phyloP scores from a whole-genome alignment of 2,113 vertebrate genomes.

The Xiphorhynchus elegans region DNA sequence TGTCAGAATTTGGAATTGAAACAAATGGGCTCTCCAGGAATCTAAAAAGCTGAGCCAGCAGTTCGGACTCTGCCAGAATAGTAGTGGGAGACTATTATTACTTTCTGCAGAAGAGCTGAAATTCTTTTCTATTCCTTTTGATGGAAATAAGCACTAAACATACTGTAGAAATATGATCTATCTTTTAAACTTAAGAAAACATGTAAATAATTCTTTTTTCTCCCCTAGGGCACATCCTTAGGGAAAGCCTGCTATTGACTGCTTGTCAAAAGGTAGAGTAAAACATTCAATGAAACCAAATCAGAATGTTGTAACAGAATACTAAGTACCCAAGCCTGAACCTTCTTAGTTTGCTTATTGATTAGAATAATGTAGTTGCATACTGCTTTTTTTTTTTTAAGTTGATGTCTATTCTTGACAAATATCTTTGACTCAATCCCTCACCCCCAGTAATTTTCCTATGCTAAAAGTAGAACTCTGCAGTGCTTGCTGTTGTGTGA shows the following conservation, averaged over 20 bases:
- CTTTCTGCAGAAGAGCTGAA: background rate
- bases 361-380: background rate
- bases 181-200: background rate
- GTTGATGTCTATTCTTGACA: background rate
- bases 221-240: fast-evolving
- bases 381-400: background rate
- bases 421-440: background rate
- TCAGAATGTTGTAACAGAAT: background rate
- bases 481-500: background rate
- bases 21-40: background rate
- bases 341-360: background rate
- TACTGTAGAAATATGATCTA: background rate
- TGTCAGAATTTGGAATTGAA: background rate
- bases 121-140: background rate
- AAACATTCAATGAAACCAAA: background rate
- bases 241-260: background rate
- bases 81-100: background rate
- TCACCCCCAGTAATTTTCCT: background rate
- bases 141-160: background rate
- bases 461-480: background rate
- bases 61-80: background rate
- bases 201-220: background rate
- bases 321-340: background rate
- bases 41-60: background rate
- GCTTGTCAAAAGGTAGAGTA: background rate